Conservation (phyloP, 2,797 vertebrate genomes). For the Artibeus lituratus region DNA sequence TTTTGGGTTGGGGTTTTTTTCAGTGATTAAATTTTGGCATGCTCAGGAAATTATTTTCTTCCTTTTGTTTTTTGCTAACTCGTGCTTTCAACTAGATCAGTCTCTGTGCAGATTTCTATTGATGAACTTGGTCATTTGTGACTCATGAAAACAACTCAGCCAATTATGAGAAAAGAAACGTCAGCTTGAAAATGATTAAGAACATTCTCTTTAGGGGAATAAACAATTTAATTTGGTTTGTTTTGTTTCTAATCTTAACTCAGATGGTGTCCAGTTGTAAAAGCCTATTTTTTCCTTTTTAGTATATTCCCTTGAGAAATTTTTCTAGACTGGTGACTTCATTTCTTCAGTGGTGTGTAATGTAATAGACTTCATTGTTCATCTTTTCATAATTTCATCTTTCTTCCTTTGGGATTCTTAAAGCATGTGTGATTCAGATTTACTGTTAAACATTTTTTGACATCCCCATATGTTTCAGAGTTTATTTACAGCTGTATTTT, state of each 20-base stretch:
- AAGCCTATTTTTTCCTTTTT: constrained; percentile 53
- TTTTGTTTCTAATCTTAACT: constrained; percentile 65
- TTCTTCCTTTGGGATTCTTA: background rate
- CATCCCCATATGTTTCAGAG: background rate
- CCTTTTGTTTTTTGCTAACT: constrained; percentile 43
- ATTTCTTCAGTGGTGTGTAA: constrained; percentile 2
- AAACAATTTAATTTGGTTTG: constrained; percentile 55
- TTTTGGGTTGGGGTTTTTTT: background rate
- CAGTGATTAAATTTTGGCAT: constrained; percentile 43
- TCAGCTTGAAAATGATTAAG: constrained; percentile 59
- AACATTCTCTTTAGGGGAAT: constrained; percentile 43
- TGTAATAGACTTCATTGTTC: constrained; percentile 33
- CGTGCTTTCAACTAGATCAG: background rate
- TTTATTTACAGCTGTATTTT: background rate
- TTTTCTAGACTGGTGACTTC: constrained; percentile 35
- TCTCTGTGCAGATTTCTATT: constrained; percentile 36
- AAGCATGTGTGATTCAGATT: constrained; percentile 35
- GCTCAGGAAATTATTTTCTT: constrained; percentile 19
- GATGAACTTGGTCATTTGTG: constrained; percentile 58
- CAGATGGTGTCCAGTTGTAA: constrained; percentile 50
- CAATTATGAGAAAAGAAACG: constrained; percentile 65
- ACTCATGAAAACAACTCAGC: constrained; percentile 65
- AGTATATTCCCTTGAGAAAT: constrained; percentile 59
- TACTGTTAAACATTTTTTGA: constrained; percentile 9
- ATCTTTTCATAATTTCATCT: constrained; percentile 29